Evolutionary conservation across 2,113 vertebrate species (phyloP), one percentile per base, ranked within the genome.

Genomic region (Syngnathoides biaculeatus): DNA sequence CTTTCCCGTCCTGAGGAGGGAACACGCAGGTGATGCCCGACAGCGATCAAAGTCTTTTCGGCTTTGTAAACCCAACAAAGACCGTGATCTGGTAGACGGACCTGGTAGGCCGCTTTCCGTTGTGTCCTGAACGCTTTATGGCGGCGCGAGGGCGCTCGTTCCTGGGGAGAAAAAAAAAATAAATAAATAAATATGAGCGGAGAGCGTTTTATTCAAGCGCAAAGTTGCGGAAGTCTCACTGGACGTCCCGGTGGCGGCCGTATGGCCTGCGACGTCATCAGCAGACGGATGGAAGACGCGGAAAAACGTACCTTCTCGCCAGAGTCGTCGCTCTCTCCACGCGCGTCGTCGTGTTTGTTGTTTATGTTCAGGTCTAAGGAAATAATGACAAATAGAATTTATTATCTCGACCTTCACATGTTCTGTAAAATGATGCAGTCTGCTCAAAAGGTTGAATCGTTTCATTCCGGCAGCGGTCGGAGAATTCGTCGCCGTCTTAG

Each of bases 1-100:
- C 94, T 45, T 94, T 94, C 10, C 94, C 94, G 67, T 98, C 95
- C 96, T 98, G 70, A 30, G 53, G 30, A 62, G 9, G 14, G 50
- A 45, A 61, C 26, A 62, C 5, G 0, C 8, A 53, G 40, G 53
- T 15, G 8, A 13, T 27, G 4, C 14, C 53, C 22, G 14, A 40
- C n/a, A 40, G 19, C 3, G 15, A 3, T 56, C 13, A 35, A 39
- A 2, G 38, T 48, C 11, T 61, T 67, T 67, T 10, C 35, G 43
- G 4, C 30, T 8, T n/a, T n/a, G 42, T 26, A 11, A 22, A 11
- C 14, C 53, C 55, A 42, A 17, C 19, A 19, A 19, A 26, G 15
- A n/a, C 22, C 13, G 3, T 42, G 9, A 5, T 13, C 1, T 15
- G n/a, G 22, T 35, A 30, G 15, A 3, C 1, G 78, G 82, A 91